Evolutionary conservation across 2,113 vertebrate species (phyloP).

Genomic region (Lichenostomus cassidix): DNA sequence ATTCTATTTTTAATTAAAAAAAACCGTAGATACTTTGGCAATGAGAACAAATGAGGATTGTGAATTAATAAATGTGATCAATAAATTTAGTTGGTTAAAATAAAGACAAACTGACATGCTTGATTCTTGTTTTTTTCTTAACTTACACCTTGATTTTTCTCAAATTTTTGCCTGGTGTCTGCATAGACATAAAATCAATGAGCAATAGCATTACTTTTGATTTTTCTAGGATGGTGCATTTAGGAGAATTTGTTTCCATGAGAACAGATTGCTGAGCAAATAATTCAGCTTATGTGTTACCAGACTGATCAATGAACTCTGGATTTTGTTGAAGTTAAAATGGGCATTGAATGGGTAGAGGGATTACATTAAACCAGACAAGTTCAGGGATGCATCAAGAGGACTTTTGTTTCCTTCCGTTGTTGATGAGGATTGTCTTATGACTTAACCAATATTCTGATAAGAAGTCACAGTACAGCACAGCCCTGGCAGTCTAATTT

Average conservation of each 20-base stretch:
- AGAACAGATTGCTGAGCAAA: constrained; percentile 34
- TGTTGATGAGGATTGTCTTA: background rate
- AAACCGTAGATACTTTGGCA: background rate
- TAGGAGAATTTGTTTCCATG: constrained; percentile 51
- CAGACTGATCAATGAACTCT: background rate
- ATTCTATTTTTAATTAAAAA: background rate
- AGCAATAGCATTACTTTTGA: constrained; percentile 17
- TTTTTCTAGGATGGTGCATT: constrained; percentile 6
- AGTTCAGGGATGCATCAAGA: background rate
- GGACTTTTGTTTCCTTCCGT: background rate
- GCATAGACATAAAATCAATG: constrained; percentile 1
- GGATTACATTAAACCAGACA: background rate
- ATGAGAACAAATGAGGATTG: background rate
- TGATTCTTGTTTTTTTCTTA: background rate
- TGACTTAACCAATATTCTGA: background rate
- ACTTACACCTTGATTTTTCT: background rate
- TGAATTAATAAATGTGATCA: background rate
- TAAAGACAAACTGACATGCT: background rate
- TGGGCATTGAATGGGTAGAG: background rate
- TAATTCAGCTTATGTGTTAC: background rate
- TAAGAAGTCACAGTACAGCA: background rate
- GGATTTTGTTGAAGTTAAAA: background rate
- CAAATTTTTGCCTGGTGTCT: background rate
- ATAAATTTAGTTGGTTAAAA: background rate
- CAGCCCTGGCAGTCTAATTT: background rate